Evolutionary conservation across 2,113 vertebrate species (phyloP).

Genomic region (Capricornis sumatraensis): DNA sequence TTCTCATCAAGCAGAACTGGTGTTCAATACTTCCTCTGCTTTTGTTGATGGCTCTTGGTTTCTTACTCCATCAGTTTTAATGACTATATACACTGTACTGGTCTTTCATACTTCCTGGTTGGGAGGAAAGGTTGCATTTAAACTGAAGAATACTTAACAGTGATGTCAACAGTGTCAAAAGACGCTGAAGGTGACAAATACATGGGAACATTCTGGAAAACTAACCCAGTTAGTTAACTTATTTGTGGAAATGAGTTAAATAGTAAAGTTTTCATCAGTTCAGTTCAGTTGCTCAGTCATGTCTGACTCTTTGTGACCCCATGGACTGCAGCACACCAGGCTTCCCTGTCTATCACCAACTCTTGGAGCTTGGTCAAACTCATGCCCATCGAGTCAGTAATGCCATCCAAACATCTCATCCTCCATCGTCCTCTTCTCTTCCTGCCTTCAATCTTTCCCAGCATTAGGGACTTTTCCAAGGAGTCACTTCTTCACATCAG

Average conservation of each 20-base stretch:
- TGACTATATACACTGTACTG: not conserved
- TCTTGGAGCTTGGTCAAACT: not conserved
- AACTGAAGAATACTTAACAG: constrained; percentile 12
- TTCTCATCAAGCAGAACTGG: not conserved
- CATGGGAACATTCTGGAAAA: not conserved
- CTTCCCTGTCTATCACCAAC: not conserved
- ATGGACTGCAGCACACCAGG: not conserved
- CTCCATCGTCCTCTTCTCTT: not conserved
- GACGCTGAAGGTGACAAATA: not conserved
- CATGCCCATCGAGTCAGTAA: not conserved
- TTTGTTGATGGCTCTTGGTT: constrained; percentile 17
- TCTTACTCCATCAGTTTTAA: constrained; percentile 14
- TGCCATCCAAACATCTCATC: not conserved
- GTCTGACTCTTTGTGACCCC: not conserved
- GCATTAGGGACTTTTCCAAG: not conserved
- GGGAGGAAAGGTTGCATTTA: constrained; percentile 14
- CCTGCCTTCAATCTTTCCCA: not conserved
- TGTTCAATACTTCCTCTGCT: not conserved
- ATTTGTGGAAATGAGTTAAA: not conserved
- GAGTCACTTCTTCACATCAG: not conserved
- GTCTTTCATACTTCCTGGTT: not conserved
- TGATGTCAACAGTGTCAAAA: constrained; percentile 16
- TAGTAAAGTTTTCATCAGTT: not conserved
- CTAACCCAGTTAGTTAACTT: not conserved
- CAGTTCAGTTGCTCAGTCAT: not conserved